Conservation (phyloP, 2,113 vertebrate species). For the Eonycteris spelaea region DNA sequence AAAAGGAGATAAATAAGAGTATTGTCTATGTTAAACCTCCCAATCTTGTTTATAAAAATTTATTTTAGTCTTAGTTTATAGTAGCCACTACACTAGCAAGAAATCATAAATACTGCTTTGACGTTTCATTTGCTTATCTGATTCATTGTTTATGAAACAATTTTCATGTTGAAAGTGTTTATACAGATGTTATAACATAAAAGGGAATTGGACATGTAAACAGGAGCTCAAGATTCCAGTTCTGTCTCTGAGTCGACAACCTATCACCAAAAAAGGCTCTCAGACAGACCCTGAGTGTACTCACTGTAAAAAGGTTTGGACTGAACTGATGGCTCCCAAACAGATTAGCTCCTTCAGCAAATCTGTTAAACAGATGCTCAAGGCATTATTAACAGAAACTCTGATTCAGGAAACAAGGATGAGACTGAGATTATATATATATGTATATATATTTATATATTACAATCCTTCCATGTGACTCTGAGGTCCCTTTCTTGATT, state of each 20-base stretch:
- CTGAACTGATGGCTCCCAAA: neutral
- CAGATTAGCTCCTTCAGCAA: neutral
- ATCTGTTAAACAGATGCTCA: neutral
- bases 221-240: neutral
- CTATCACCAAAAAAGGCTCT: neutral
- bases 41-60: neutral
- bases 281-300: neutral
- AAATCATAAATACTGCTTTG: neutral
- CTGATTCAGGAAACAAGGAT: neutral
- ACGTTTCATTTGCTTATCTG: neutral
- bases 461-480: neutral
- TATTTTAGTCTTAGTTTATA: neutral
- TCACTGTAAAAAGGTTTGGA: neutral
- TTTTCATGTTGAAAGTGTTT: neutral
- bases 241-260: neutral
- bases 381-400: neutral
- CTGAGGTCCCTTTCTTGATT: neutral
- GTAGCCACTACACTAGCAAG: neutral
- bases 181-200: neutral
- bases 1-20: conserved; percentile 34
- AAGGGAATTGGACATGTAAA: neutral
- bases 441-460: neutral
- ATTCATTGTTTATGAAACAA: conserved; percentile 15
- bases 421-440: neutral
- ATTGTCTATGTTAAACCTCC: neutral